phyloP scores from a whole-genome alignment of 2,888 invertebrate species.

The Acanthosepion esculentum region DNA sequence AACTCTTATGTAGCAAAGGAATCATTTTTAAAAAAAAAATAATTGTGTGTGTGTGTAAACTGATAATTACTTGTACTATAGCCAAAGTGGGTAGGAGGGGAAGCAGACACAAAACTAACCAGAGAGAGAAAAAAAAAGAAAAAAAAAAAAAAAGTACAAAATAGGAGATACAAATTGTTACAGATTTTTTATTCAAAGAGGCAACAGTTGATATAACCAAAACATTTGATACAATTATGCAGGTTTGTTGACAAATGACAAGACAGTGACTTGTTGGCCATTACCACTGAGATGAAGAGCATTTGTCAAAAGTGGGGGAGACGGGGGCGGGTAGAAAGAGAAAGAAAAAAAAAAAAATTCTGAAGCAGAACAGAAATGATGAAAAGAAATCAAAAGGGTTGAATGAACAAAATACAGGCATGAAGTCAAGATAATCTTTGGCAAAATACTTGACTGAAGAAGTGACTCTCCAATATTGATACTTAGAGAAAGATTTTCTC shows the following conservation, averaged over 20 bases:
- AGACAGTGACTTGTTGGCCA: not conserved
- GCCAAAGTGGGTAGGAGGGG: no score
- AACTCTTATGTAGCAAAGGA: no score
- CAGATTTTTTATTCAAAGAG: slow-evolving; percentile 21
- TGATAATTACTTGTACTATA: no score
- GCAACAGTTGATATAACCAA: slow-evolving; percentile 33
- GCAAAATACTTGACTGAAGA: not conserved
- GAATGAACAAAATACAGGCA: not conserved
- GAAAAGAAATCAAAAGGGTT: not conserved
- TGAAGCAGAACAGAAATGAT: not conserved
- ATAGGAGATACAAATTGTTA: not conserved
- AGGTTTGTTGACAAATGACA: not conserved
- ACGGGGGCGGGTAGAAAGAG: no score
- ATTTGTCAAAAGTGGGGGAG: not conserved
- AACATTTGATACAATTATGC: slow-evolving; percentile 33
- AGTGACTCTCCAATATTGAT: not conserved
- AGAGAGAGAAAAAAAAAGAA: not conserved
- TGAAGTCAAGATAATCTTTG: not conserved
- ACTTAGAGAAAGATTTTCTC: not conserved
- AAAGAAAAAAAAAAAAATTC: not conserved
- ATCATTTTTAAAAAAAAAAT: no score
- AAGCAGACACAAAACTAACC: not conserved
- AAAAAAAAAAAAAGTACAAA: not conserved
- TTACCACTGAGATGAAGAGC: not conserved
- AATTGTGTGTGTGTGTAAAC: no score